phyloP scores from a whole-genome alignment of 2,888 invertebrate genomes.

The Melinopterus prodromus region DNA sequence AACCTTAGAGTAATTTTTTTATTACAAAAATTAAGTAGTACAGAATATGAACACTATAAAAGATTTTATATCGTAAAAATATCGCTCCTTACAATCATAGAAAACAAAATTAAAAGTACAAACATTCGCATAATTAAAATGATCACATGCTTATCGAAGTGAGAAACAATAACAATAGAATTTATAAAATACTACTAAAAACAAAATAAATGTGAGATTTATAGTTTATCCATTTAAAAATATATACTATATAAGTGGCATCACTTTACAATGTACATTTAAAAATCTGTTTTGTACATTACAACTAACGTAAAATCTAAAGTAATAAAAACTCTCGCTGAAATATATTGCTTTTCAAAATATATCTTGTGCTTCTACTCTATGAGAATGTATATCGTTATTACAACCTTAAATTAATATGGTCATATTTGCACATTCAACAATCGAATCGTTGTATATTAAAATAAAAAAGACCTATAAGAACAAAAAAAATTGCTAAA shows the following conservation, averaged over 20 bases:
- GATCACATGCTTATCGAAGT: not conserved
- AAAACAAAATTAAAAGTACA: conserved; percentile 4
- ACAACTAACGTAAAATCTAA: not conserved
- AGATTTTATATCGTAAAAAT: not conserved
- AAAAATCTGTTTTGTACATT: not conserved
- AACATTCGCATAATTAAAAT: not conserved
- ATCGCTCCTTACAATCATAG: not conserved
- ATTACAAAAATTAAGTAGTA: conserved; percentile 11
- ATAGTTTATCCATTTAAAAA: not conserved
- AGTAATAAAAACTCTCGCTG: not conserved
- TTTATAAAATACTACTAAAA: not conserved
- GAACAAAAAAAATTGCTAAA: not conserved
- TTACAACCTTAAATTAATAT: conserved; percentile 12
- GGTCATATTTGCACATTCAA: conserved; percentile 17
- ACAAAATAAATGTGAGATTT: not conserved
- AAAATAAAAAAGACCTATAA: not conserved
- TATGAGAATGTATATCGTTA: not conserved
- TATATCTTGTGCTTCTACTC: not conserved
- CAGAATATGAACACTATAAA: conserved; percentile 24
- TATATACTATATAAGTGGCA: not conserved
- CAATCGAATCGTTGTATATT: conserved; percentile 16
- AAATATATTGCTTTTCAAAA: not conserved
- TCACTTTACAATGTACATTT: conserved; percentile 18
- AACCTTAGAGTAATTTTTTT: not conserved
- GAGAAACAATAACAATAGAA: not conserved